Conservation (phyloP, 2,888 invertebrate species). For the Alloplasta piceator region DNA sequence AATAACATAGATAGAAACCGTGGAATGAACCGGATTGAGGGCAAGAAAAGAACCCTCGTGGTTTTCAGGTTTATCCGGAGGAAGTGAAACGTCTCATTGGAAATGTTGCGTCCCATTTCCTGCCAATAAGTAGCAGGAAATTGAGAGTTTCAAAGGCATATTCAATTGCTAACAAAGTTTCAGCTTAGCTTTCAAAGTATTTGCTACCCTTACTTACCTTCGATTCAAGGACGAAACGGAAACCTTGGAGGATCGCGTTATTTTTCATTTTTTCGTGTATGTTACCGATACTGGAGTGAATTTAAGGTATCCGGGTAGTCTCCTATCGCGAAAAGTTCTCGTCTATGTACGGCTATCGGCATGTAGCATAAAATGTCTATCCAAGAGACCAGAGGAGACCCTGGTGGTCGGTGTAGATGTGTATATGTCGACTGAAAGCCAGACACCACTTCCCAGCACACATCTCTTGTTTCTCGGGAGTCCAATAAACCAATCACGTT, state of each 20-base stretch:
- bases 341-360: constrained; percentile 18
- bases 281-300: constrained; percentile 22
- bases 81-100: constrained; percentile 29
- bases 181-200: too few species aligned
- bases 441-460: constrained; percentile 30
- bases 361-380: constrained; percentile 24
- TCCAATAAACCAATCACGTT: constrained; percentile 62
- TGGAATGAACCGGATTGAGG: constrained; percentile 16
- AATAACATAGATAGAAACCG: constrained; percentile 16
- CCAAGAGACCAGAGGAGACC: constrained; percentile 41
- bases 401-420: not conserved
- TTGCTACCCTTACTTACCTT: not conserved
- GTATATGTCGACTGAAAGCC: constrained; percentile 30
- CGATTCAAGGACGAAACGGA: not conserved
- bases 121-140: constrained; percentile 13
- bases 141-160: not conserved
- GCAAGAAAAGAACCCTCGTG: not conserved
- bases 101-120: constrained; percentile 35
- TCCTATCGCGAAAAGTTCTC: constrained; percentile 13
- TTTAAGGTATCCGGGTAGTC: constrained; percentile 30
- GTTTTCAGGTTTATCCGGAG: not conserved
- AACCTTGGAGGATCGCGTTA: not conserved
- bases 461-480: constrained; percentile 46
- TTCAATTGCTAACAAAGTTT: not conserved
- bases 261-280: not conserved